These are phyloP conservation scores for Chiloscyllium punctatum DNA, from an alignment of 2,797 vertebrate genomes.

Conservation along the genomic window DNA sequence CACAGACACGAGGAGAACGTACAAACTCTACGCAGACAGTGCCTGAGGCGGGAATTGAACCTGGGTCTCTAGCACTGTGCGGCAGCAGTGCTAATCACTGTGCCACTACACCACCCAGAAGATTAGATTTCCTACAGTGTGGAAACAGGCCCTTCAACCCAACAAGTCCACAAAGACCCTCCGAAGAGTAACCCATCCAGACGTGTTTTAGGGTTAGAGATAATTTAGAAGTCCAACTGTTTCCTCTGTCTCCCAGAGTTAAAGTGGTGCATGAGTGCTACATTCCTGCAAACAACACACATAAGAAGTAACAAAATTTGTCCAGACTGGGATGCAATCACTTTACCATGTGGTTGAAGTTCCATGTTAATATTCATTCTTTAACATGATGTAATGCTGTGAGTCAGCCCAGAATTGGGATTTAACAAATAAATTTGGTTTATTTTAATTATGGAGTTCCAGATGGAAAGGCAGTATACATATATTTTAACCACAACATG, in stretches of 20 bases:
- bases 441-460: background rate
- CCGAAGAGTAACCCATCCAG: no score
- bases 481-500: background rate
- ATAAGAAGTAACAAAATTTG: background rate
- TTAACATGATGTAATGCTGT: background rate
- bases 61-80: no score
- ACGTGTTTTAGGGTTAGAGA: background rate
- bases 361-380: background rate
- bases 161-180: no score
- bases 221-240: background rate
- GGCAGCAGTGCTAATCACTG: no score
- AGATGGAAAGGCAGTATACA: background rate
- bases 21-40: no score
- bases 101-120: no score
- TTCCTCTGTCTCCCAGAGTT: background rate
- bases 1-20: no score
- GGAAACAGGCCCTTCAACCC: no score
- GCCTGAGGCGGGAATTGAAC: no score
- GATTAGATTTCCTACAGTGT: no score
- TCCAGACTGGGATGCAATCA: background rate
- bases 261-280: background rate
- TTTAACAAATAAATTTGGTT: conserved; percentile 19
- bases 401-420: background rate
- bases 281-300: background rate
- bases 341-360: background rate